phyloP scores from a whole-genome alignment of 2,797 vertebrate genomes.

The Scomberomorus guttatus region DNA sequence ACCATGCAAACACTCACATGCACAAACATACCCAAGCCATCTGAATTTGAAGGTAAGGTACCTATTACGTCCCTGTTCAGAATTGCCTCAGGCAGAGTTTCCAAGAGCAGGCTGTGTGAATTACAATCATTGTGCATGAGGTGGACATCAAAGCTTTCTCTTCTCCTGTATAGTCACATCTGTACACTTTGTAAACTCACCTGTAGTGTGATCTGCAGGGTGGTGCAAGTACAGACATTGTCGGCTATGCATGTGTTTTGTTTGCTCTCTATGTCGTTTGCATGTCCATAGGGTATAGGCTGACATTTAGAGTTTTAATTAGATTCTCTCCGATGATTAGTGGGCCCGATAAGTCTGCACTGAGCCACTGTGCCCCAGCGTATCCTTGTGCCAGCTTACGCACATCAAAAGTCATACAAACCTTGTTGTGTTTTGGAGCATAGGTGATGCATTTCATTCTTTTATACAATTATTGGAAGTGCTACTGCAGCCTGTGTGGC shows the following conservation, averaged over 20 bases:
- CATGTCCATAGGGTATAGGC: constrained; percentile 29
- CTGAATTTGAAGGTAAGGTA: constrained; percentile 62
- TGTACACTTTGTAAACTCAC: constrained; percentile 40
- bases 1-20: constrained; percentile 13
- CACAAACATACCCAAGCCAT: constrained; percentile 45
- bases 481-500: constrained; percentile 31
- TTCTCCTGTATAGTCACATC: constrained; percentile 28
- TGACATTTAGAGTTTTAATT: constrained; percentile 77
- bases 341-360: constrained; percentile 54
- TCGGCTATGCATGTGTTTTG: constrained; percentile 36
- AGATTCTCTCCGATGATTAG: constrained; percentile 71
- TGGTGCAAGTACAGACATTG: constrained; percentile 3
- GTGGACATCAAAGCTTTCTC: constrained; percentile 67
- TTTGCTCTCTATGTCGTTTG: constrained; percentile 44
- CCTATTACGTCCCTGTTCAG: constrained; percentile 64
- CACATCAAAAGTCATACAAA: constrained; percentile 44
- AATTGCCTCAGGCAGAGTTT: constrained; percentile 59
- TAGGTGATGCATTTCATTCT: constrained; percentile 48
- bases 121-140: constrained; percentile 57
- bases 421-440: constrained; percentile 39
- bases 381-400: constrained; percentile 42
- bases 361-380: constrained; percentile 31
- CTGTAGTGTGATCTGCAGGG: constrained; percentile 38
- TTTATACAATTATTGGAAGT: constrained; percentile 60
- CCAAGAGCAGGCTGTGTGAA: constrained; percentile 59